A percentile compares a stretch with the other conserved stretches of the same genome.
These are phyloP conservation scores for Venusia cambrica DNA, from an alignment of 2,888 invertebrate genomes.

Conservation along the genomic window DNA sequence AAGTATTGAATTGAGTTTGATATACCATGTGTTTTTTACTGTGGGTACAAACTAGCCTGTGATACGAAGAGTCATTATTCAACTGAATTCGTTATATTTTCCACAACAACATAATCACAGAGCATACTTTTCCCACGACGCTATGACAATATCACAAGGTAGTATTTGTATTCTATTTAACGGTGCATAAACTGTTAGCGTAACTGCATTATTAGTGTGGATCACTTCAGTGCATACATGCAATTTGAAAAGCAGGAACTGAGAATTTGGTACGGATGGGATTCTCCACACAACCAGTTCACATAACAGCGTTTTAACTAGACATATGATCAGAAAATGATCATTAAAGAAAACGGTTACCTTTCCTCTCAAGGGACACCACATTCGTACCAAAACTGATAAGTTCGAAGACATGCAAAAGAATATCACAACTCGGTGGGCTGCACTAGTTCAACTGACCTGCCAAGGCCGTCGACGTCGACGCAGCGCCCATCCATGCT, in stretches of 20 bases:
- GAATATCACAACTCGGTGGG: conserved; percentile 3
- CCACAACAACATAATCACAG: no score
- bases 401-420: background rate
- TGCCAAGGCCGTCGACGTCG: conserved; percentile 93
- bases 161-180: conserved; percentile 9
- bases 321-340: no score
- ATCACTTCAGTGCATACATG: conserved; percentile 9
- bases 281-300: conserved; percentile 5
- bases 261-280: conserved; percentile 7
- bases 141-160: conserved; percentile 8
- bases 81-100: background rate
- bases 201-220: conserved; percentile 11
- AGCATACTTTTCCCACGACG: conserved; percentile 19
- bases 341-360: no score
- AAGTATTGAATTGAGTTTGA: no score
- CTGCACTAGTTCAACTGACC: conserved; percentile 84
- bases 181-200: conserved; percentile 13
- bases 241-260: conserved; percentile 9
- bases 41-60: no score
- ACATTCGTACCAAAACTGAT: conserved; percentile 8
- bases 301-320: no score
- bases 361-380: conserved; percentile 1
- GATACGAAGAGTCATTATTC: no score
- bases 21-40: no score
- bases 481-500: conserved; percentile 94